These are phyloP conservation scores for Pseudoips prasinana DNA, from an alignment of 2,888 invertebrate species.

Conservation along the genomic window DNA sequence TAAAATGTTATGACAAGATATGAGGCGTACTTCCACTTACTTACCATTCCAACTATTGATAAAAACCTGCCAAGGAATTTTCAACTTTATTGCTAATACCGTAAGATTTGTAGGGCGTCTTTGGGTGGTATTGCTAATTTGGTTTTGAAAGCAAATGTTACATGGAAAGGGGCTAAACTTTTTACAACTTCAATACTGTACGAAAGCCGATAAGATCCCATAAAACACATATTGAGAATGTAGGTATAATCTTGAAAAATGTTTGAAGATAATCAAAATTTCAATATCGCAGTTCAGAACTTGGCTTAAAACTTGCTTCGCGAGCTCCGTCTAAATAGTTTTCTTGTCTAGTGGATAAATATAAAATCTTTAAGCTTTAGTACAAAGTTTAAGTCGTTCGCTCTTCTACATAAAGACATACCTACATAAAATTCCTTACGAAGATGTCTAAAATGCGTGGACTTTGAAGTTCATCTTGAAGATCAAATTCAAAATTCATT, in stretches of 20 bases:
- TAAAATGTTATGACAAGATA: constrained; percentile 75
- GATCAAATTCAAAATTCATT: too few relatives aligned
- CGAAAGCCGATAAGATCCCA: constrained; percentile 67
- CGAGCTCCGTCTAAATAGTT: constrained; percentile 5
- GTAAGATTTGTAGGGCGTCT: constrained; percentile 19
- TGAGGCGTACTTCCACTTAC: constrained; percentile 56
- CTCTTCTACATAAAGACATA: too few relatives aligned
- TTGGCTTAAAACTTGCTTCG: not conserved
- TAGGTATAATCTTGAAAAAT: constrained; percentile 50
- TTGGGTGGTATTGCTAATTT: constrained; percentile 28
- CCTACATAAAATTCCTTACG: too few relatives aligned
- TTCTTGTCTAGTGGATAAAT: constrained; percentile 8
- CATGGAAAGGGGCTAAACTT: constrained; percentile 65
- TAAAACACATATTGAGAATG: constrained; percentile 56
- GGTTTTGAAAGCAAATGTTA: constrained; percentile 56
- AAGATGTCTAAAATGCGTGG: too few relatives aligned
- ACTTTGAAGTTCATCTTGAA: too few relatives aligned
- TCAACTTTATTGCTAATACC: constrained; percentile 18
- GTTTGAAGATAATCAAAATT: constrained; percentile 27
- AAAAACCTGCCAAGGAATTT: constrained; percentile 17
- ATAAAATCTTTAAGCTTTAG: constrained; percentile 1
- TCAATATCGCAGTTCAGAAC: constrained; percentile 20
- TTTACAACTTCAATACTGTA: constrained; percentile 71
- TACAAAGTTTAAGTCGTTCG: too few relatives aligned
- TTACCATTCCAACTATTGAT: constrained; percentile 23